These are phyloP conservation scores for Clarias magur DNA, from an alignment of 2,113 vertebrate species.

Conservation along the genomic window DNA sequence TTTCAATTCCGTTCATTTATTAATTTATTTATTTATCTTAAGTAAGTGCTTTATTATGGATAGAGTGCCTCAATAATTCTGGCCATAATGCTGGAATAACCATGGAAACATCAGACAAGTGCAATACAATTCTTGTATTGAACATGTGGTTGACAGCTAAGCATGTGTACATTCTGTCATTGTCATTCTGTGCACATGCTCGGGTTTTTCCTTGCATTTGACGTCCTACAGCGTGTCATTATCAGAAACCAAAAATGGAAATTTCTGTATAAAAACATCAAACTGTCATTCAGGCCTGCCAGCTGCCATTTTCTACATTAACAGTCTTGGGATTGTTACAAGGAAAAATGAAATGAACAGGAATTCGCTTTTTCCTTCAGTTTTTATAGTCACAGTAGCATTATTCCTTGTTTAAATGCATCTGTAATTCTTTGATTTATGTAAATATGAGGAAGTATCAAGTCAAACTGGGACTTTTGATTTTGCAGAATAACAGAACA, in stretches of 20 bases:
- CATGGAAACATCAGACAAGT: background rate
- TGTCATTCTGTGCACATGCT: too few relatives aligned
- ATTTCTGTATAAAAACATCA: background rate
- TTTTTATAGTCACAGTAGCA: background rate
- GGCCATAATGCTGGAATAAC: background rate
- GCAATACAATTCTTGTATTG: background rate
- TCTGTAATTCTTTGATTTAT: background rate
- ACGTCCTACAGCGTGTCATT: background rate
- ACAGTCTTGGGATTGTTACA: background rate
- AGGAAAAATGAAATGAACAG: background rate
- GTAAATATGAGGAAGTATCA: background rate
- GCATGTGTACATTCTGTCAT: background rate
- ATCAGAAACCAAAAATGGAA: background rate
- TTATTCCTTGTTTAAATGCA: background rate
- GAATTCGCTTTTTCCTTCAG: background rate
- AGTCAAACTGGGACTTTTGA: too few relatives aligned
- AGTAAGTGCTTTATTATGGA: background rate
- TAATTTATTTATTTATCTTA: background rate
- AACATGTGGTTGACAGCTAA: background rate
- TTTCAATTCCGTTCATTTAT: background rate
- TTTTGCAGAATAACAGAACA: too few relatives aligned
- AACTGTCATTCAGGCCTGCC: background rate
- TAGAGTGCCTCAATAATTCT: background rate
- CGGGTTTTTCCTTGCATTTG: background rate
- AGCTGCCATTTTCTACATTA: background rate